phyloP scores from a whole-genome alignment of 2,797 vertebrate species.

The Brachymystax lenok region DNA sequence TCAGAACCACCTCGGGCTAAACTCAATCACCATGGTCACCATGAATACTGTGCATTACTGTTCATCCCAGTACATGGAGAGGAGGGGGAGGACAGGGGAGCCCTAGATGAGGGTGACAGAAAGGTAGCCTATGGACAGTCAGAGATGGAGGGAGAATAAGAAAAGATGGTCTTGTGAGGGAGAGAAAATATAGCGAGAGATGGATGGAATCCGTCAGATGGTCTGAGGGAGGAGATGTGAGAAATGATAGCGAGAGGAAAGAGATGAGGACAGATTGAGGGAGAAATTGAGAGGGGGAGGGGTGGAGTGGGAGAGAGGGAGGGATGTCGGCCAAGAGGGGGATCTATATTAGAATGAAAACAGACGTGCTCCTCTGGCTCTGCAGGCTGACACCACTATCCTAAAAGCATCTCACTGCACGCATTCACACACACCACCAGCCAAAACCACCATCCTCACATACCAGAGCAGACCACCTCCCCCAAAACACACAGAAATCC shows the following conservation, averaged over 20 bases:
- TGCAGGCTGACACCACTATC: slow-evolving; percentile 13
- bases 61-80: not conserved
- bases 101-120: not conserved
- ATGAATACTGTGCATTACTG: not conserved
- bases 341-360: slow-evolving; percentile 65
- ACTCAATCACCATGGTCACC: slow-evolving; percentile 1
- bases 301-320: slow-evolving; percentile 39
- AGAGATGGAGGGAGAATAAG: not conserved
- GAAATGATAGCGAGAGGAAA: slow-evolving; percentile 23
- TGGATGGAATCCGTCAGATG: slow-evolving; percentile 71
- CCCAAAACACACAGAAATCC: slow-evolving; percentile 47
- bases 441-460: slow-evolving; percentile 1
- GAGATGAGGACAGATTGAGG: slow-evolving; percentile 63
- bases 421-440: slow-evolving; percentile 4
- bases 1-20: not conserved
- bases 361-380: slow-evolving; percentile 43
- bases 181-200: slow-evolving; percentile 40
- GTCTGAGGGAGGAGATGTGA: slow-evolving; percentile 63
- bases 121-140: not conserved
- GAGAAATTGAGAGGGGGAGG: slow-evolving; percentile 62
- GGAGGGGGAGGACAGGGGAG: not conserved
- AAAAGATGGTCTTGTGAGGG: not conserved
- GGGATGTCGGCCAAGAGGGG: slow-evolving; percentile 56
- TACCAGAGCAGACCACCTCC: not conserved
- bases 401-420: not conserved